These are phyloP conservation scores for Opisthocomus hoazin DNA, from an alignment of 2,113 vertebrate species.

Conservation along the genomic window DNA sequence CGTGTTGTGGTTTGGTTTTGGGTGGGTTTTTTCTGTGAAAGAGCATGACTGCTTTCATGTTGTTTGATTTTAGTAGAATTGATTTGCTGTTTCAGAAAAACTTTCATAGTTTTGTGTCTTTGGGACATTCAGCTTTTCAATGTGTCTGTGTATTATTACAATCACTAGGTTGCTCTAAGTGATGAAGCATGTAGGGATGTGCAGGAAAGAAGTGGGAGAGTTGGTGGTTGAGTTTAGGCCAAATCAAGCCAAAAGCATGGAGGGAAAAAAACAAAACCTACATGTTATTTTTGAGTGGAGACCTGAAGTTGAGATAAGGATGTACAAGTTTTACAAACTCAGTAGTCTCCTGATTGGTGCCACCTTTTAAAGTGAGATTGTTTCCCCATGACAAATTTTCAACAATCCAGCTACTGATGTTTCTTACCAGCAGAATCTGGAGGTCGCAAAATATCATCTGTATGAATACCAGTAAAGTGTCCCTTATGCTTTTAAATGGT, in stretches of 20 bases:
- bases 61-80: neutral
- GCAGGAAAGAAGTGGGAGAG: neutral
- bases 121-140: neutral
- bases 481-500: neutral
- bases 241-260: neutral
- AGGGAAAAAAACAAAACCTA: neutral
- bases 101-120: neutral
- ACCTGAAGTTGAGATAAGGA: neutral
- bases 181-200: rapidly evolving
- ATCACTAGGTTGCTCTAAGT: neutral
- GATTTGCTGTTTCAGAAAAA: neutral
- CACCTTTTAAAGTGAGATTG: neutral
- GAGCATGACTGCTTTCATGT: neutral
- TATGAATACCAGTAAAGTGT: neutral
- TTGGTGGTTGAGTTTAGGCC: neutral
- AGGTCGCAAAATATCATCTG: neutral
- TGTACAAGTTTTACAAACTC: neutral
- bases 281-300: neutral
- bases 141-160: rapidly evolving
- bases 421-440: neutral
- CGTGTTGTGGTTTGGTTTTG: neutral
- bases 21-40: neutral
- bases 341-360: neutral
- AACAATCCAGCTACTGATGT: rapidly evolving
- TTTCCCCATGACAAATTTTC: neutral